phyloP scores from a whole-genome alignment of 1,140 invertebrate genomes.

The Pseudomyrmex concolor region DNA sequence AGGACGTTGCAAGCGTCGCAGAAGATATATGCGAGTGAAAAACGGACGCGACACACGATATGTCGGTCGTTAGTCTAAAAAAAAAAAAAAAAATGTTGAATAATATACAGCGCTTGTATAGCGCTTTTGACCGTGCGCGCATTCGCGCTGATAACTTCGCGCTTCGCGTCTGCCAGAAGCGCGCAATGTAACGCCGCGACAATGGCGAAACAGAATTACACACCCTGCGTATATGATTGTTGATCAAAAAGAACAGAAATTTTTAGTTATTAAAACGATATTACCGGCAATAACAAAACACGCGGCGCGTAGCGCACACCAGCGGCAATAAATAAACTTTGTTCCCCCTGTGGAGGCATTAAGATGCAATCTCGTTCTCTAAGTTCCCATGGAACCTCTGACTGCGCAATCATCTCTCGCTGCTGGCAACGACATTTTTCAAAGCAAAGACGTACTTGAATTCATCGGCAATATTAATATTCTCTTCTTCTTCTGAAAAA shows the following conservation, averaged over 20 bases:
- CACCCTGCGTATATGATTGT: background rate
- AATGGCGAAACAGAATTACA: background rate
- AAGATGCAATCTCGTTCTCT: constrained; percentile 53
- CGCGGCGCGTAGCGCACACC: background rate
- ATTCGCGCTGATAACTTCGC: constrained; percentile 23
- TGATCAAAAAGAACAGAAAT: constrained; percentile 19
- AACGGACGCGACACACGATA: constrained; percentile 48
- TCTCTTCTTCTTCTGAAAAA: constrained; percentile 6
- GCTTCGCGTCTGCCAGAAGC: background rate
- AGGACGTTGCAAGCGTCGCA: constrained; percentile 35
- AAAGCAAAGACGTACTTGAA: constrained; percentile 7
- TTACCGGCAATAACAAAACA: constrained; percentile 33
- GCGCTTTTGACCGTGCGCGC: background rate
- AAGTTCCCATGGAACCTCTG: constrained; percentile 45
- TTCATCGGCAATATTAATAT: constrained; percentile 45
- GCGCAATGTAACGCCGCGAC: background rate
- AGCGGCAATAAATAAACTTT: constrained; percentile 53
- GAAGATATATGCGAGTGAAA: constrained; percentile 55
- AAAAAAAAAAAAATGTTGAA: constrained; percentile 3
- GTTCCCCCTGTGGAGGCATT: constrained; percentile 34
- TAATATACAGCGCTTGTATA: background rate
- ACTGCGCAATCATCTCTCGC: constrained; percentile 51
- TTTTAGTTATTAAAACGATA: constrained; percentile 42
- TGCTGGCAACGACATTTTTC: constrained; percentile 49
- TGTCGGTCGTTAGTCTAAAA: constrained; percentile 15